Conservation (phyloP, 2,113 vertebrate genomes). For the Myodes glareolus region DNA sequence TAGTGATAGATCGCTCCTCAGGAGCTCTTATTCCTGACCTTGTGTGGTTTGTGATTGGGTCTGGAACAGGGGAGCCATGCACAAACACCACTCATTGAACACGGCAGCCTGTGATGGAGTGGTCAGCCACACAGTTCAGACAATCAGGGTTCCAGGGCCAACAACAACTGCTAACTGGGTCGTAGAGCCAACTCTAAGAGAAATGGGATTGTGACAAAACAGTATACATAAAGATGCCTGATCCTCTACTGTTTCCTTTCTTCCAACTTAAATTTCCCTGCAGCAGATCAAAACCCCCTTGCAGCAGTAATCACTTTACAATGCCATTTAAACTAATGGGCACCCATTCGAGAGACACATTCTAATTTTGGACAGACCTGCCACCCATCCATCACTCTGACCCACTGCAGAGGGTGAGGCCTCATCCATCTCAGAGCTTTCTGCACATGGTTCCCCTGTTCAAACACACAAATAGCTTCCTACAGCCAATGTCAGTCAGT, state of each 20-base stretch:
- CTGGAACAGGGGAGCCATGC: conserved; percentile 14
- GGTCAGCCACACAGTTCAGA: conserved; percentile 39
- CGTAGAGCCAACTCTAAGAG: conserved; percentile 54
- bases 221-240: conserved; percentile 63
- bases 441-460: conserved; percentile 59
- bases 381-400: conserved; percentile 61
- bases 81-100: not conserved
- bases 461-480: conserved; percentile 44
- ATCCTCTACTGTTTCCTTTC: conserved; percentile 63
- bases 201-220: conserved; percentile 63
- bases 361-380: conserved; percentile 53
- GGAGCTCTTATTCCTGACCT: conserved; percentile 6
- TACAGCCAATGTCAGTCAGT: not conserved
- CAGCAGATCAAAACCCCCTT: conserved; percentile 60
- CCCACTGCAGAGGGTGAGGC: conserved; percentile 10
- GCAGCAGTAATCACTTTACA: conserved; percentile 56
- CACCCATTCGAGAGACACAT: conserved; percentile 37
- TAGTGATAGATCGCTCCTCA: not conserved
- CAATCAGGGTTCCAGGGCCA: conserved; percentile 59
- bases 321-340: conserved; percentile 57
- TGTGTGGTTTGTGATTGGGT: not conserved
- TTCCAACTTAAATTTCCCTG: conserved; percentile 64
- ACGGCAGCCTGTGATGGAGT: not conserved
- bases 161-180: conserved; percentile 41
- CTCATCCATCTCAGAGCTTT: conserved; percentile 64